Percentiles rank a stretch among this genome's conserved stretches.
phyloP scores from a whole-genome alignment of 1,140 invertebrate species.

The Lucilia sericata region DNA sequence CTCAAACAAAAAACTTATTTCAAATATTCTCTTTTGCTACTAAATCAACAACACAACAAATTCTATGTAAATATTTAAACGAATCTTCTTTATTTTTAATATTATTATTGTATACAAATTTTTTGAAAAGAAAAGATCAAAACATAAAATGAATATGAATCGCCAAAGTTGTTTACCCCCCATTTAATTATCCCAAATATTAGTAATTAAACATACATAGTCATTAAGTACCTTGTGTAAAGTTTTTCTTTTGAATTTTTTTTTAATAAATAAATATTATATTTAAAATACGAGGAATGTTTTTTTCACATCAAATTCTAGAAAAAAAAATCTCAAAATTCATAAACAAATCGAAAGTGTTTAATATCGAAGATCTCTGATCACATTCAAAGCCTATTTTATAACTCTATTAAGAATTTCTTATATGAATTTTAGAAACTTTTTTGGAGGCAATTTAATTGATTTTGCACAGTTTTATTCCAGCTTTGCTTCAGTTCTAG shows the following conservation, averaged over 20 bases:
- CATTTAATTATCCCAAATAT: conserved; percentile 41
- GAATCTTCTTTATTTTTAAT: neutral
- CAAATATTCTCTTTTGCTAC: neutral
- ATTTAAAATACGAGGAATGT: no score
- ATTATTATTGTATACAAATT: neutral
- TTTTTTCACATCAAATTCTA: no score
- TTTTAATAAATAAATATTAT: neutral
- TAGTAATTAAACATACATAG: conserved; percentile 28
- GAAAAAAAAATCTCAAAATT: no score
- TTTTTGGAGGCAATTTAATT: no score
- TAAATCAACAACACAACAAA: neutral
- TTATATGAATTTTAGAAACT: no score
- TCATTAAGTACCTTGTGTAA: conserved; percentile 43
- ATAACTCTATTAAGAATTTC: no score
- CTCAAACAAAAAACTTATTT: neutral
- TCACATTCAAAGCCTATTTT: no score
- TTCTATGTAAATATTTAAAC: conserved; percentile 30
- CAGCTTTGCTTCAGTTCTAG: no score
- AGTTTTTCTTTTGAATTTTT: conserved; percentile 7
- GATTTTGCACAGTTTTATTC: no score
- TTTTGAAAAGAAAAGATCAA: conserved; percentile 11
- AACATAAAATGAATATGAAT: conserved; percentile 10
- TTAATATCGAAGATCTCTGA: no score
- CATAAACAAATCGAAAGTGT: no score
- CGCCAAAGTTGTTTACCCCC: conserved; percentile 36